Evolutionary conservation across 2,888 invertebrate species (phyloP), one percentile per base, ranked within the genome.

Genomic region (Rhorus exstirpatorius): DNA sequence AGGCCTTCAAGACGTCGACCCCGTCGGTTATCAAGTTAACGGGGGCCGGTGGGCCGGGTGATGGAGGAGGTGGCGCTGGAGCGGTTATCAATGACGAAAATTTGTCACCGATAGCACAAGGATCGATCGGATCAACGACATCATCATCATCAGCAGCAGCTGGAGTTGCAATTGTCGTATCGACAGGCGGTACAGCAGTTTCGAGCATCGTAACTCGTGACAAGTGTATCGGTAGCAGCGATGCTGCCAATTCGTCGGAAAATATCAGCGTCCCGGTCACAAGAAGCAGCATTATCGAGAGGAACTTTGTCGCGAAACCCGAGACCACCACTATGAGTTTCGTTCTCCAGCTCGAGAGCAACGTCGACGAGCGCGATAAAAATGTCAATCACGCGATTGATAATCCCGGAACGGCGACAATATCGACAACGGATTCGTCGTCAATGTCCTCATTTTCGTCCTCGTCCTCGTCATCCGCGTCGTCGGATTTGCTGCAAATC

Each of bases 1-100:
- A 90, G 88, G 90, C 92, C 90, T 90, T 89, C 93, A 92, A 92
- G 90, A 93, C 93, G 93, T 92, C 93, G 92, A 92, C 91, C 88
- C 91, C 92, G 83, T 93, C 93, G 89, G 93, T 93, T 88, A 93
- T 92, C 86, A 92, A 93, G 91, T 91, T 91, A 91, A 89, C 91
- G 90, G 93, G 93, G 84, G 83, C 91, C 89, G 93, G 92, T 86
- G 86, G 85, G 77, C 82, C 80, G 89, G 92, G 91, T 89, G 93
- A 91, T 85, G 90, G 90, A 87, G 91, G 91, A 81, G 91, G 91
- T 81, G 86, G 17, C 1, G 44, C 3, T 44, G 53, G 44, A 31
- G 26, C 51, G 63, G 7, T 72, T 31, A 3, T 58, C 85, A 86
- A 82, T 87, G 87, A 88, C 86, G 89, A 80, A 35, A 86, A 85